phyloP scores from a whole-genome alignment of 92 coral and sea anemone species.

The Porites divaricata region DNA sequence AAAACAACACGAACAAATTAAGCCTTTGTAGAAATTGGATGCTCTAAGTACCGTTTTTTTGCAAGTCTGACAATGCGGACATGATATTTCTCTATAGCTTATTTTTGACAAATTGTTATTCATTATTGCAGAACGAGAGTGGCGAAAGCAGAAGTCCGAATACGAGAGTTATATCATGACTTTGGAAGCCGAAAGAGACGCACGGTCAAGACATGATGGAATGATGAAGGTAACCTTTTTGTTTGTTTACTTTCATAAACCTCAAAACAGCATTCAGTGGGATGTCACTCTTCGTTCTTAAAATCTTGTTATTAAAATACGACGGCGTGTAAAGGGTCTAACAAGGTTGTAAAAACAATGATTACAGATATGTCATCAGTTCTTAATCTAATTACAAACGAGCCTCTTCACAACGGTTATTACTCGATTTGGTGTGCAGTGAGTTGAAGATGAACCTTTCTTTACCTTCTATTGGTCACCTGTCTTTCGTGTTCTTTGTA shows the following conservation, averaged over 20 bases:
- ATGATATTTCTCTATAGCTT: background rate
- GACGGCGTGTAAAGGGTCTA: background rate
- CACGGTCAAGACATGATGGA: conserved; percentile 1
- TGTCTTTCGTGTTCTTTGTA: too few relatives aligned
- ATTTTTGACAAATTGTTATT: background rate
- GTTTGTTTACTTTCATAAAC: background rate
- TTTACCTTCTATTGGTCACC: too few relatives aligned
- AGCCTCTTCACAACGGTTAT: too few relatives aligned
- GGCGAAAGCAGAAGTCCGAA: conserved; percentile 78
- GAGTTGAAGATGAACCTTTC: too few relatives aligned
- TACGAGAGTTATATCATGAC: conserved; percentile 85
- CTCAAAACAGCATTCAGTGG: background rate
- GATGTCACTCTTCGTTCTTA: background rate
- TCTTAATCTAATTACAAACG: too few relatives aligned
- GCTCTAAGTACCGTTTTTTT: background rate
- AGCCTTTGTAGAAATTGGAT: background rate
- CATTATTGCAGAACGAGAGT: conserved; percentile 73
- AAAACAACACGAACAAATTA: too few relatives aligned
- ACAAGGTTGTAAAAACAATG: background rate
- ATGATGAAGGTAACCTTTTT: conserved; percentile 3
- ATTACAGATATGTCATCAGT: too few relatives aligned
- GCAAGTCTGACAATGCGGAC: too few relatives aligned
- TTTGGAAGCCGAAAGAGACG: conserved; percentile 63
- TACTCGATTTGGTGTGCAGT: too few relatives aligned
- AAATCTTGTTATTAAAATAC: background rate